Evolutionary conservation across 2,888 invertebrate species (phyloP), one percentile per base, ranked within the genome.

Genomic region (Xylocampa areola): DNA sequence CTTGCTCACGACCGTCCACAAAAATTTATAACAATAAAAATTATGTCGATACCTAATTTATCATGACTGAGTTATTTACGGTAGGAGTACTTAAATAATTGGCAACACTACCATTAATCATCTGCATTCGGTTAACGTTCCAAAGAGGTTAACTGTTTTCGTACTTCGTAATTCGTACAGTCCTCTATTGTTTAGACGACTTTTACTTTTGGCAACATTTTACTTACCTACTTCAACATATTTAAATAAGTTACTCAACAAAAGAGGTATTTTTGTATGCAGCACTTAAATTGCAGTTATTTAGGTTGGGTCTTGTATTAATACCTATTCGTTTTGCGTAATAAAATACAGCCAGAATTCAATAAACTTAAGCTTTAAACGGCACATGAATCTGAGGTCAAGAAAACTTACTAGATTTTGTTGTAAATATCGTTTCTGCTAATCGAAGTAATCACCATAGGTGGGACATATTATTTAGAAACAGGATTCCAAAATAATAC

Each of bases 131-230:
- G 48, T 51, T 14, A 35, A 61, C 17, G 19, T 14, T 33, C 30
- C 35, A 68, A 69, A 16, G 58, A 66, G 70, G 70, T 51, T 50
- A 14, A 13, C n/a, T n/a, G n/a, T n/a, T n/a, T n/a, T n/a, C n/a
- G n/a, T n/a, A n/a, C n/a, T n/a, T n/a, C n/a, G n/a, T n/a, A n/a
- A n/a, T 32, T 68, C 37, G 27, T 39, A n/a, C 21, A 32, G 13
- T 36, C 37, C 39, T 33, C 35, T 39, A 33, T 45, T 52, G 36
- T 50, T 41, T 39, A 48, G 11, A 36, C 21, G 0, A 68, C 72
- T 68, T 61, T 68, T 68, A 71, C 67, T 66, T 68, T 71, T 54
- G 47, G 59, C 52, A 49, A 40, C 58, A 68, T 21, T 36, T 21
- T 29, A 48, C n/a, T n/a, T n/a, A n/a, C n/a, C n/a, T 45, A 41